These are phyloP conservation scores for Cariama cristata DNA, from an alignment of 2,113 vertebrate genomes.

Conservation along the genomic window DNA sequence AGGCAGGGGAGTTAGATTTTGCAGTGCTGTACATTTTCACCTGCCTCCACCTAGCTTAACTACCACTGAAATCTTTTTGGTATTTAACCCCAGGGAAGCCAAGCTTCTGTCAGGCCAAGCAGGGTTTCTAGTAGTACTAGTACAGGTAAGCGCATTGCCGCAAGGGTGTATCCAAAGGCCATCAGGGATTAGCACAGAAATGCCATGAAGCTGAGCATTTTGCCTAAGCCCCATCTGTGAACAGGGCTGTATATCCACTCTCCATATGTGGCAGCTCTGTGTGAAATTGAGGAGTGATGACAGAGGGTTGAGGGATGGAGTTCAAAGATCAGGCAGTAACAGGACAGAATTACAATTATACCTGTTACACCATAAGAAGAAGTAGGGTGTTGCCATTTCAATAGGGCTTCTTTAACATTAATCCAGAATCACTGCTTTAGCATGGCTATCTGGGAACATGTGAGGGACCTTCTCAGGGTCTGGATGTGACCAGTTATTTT, in stretches of 20 bases:
- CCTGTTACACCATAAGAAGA: background rate
- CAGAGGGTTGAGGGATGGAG: background rate
- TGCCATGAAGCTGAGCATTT: background rate
- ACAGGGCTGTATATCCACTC: background rate
- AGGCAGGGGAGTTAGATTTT: background rate
- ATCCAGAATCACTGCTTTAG: background rate
- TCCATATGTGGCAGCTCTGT: rapidly evolving
- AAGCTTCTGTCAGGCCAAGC: background rate
- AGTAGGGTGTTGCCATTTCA: background rate
- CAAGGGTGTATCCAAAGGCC: background rate
- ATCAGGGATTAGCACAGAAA: background rate
- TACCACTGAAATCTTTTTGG: background rate
- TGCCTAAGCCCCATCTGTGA: background rate
- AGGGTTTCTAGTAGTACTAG: background rate
- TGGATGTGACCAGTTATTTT: background rate
- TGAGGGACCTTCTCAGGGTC: background rate
- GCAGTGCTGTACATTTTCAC: background rate
- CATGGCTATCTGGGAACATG: background rate
- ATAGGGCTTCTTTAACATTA: background rate
- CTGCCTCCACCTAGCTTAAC: background rate
- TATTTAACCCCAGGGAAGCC: background rate
- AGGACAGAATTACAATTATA: background rate
- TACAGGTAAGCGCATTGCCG: background rate
- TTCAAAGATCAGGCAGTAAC: background rate
- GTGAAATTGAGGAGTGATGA: background rate